These are phyloP conservation scores for Crocodylus rhombifer DNA, from an alignment of 2,797 vertebrate species.

Conservation along the genomic window DNA sequence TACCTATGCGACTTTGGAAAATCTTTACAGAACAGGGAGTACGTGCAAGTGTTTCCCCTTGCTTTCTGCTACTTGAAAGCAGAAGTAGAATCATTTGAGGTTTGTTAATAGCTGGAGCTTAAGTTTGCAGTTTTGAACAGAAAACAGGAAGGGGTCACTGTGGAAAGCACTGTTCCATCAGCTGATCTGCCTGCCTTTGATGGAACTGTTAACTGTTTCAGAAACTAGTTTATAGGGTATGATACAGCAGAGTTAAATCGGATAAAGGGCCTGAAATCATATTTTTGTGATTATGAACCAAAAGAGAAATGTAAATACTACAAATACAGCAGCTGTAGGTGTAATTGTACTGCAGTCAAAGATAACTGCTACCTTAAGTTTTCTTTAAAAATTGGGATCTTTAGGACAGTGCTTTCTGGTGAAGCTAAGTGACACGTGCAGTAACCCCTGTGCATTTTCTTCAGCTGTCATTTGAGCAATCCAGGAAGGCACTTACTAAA, in stretches of 20 bases:
- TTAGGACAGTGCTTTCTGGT: background rate
- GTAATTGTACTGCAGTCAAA: background rate
- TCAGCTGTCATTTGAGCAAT: background rate
- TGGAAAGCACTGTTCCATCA: slow-evolving; percentile 69
- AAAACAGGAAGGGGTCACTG: slow-evolving; percentile 81
- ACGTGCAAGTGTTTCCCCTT: slow-evolving; percentile 34
- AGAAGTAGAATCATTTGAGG: slow-evolving; percentile 79
- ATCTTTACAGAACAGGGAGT: slow-evolving; percentile 16
- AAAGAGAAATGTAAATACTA: rapidly evolving
- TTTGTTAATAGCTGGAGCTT: slow-evolving; percentile 63
- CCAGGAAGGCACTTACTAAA: background rate
- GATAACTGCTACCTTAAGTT: background rate
- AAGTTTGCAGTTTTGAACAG: slow-evolving; percentile 57
- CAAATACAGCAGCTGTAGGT: background rate
- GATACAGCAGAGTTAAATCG: background rate
- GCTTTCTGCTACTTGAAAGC: slow-evolving; percentile 71
- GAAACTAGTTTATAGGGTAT: background rate
- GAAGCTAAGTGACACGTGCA: background rate
- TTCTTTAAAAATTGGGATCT: background rate
- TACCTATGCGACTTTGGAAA: background rate
- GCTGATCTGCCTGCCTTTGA: slow-evolving; percentile 53
- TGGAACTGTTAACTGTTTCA: slow-evolving; percentile 56
- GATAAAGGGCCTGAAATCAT: background rate
- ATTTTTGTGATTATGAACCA: rapidly evolving
- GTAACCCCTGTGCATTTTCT: background rate